Evolutionary conservation across 2,888 invertebrate species (phyloP).

Genomic region (Agapetus fuscipes): DNA sequence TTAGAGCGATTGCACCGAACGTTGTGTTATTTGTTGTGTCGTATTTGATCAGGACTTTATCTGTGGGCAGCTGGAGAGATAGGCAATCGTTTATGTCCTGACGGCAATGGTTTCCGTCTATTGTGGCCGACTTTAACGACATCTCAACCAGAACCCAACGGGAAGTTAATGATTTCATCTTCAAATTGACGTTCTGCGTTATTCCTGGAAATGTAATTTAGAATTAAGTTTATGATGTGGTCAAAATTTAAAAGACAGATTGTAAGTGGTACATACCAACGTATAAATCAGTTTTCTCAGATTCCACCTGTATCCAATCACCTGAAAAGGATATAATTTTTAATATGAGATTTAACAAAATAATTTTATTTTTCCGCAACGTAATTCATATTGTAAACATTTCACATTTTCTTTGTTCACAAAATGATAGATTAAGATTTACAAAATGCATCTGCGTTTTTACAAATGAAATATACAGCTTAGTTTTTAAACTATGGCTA

Average conservation of each 20-base stretch:
- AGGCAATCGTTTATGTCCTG: constrained; percentile 10
- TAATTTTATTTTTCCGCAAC: too few species aligned
- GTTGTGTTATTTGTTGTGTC: constrained; percentile 13
- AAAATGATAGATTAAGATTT: too few species aligned
- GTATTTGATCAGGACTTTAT: constrained; percentile 15
- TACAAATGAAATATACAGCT: too few species aligned
- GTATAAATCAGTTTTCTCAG: constrained; percentile 9
- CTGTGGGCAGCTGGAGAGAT: constrained; percentile 8
- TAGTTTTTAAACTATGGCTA: too few species aligned
- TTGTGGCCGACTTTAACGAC: constrained; percentile 7
- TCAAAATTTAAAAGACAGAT: background rate
- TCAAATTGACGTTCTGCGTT: constrained; percentile 14
- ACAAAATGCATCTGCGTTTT: too few species aligned
- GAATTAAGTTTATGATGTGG: background rate
- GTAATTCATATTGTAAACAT: too few species aligned
- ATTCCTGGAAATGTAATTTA: constrained; percentile 8
- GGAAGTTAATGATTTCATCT: constrained; percentile 10
- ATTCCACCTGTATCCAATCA: constrained; percentile 18
- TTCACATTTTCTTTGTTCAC: too few species aligned
- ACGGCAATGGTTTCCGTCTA: constrained; percentile 9
- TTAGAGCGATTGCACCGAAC: constrained; percentile 6
- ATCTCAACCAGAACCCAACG: constrained; percentile 17
- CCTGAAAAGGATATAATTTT: constrained; percentile 9
- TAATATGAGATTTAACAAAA: too few species aligned
- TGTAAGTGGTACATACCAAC: constrained; percentile 8